Conservation (phyloP, 2,113 vertebrate genomes). For the Syngnathus typhle region DNA sequence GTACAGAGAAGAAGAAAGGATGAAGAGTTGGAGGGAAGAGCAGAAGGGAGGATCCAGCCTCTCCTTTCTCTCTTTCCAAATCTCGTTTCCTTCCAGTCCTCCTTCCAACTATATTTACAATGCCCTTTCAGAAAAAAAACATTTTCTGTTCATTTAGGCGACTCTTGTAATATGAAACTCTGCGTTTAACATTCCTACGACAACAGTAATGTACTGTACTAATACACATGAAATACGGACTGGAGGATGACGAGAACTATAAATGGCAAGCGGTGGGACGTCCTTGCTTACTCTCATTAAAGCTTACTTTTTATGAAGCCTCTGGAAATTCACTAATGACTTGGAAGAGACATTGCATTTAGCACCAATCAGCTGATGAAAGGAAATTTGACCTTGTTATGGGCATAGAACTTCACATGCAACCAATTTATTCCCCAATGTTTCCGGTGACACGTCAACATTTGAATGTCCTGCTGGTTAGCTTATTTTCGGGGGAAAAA, state of each 20-base stretch:
- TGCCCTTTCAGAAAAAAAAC: constrained; percentile 65
- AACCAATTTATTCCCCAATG: not conserved
- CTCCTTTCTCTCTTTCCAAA: constrained; percentile 41
- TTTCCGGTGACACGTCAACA: not conserved
- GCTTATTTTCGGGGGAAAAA: not conserved
- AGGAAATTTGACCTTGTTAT: not conserved
- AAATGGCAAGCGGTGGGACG: constrained; percentile 40
- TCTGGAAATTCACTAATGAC: not conserved
- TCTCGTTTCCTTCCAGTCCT: constrained; percentile 30
- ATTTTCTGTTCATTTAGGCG: constrained; percentile 61
- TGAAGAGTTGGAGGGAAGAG: constrained; percentile 33
- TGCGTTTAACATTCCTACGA: constrained; percentile 79
- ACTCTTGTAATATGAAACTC: constrained; percentile 67
- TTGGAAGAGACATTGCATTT: not conserved
- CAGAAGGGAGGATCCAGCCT: constrained; percentile 83
- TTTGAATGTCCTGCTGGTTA: not conserved
- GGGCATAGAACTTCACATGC: not conserved
- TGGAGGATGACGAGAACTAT: constrained; percentile 66
- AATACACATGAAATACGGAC: constrained; percentile 76
- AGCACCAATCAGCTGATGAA: not conserved
- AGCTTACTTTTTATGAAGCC: constrained; percentile 11
- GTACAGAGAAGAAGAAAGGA: constrained; percentile 25
- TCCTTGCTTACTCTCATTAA: not conserved
- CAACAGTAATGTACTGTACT: constrained; percentile 99
- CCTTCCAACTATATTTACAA: constrained; percentile 58